phyloP scores from a whole-genome alignment of 2,888 invertebrate species.

The Standfussiana lucernea region DNA sequence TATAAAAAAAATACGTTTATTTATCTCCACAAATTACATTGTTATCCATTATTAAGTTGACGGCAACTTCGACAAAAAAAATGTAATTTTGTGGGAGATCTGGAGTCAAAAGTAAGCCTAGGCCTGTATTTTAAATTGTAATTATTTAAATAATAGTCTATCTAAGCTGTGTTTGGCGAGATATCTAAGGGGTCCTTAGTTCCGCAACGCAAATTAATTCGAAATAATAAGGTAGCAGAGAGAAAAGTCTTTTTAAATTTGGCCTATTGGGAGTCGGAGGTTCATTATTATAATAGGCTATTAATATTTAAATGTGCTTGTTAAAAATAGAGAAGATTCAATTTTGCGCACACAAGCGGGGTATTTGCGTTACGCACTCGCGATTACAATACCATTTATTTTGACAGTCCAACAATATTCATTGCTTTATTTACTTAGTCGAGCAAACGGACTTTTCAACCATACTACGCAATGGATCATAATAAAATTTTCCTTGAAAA shows the following conservation, averaged over 20 bases:
- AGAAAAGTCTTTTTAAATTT: background rate
- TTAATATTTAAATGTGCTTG: background rate
- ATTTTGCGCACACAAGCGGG: background rate
- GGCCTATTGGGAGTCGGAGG: slow-evolving; percentile 11
- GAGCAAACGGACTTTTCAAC: background rate
- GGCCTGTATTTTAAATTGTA: too few species aligned
- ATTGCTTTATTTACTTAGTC: background rate
- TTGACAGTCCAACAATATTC: background rate
- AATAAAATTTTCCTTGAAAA: too few species aligned
- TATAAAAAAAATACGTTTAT: too few species aligned
- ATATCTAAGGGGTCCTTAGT: background rate
- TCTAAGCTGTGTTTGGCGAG: background rate
- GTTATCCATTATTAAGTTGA: too few species aligned
- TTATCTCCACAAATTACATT: too few species aligned
- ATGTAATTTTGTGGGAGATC: too few species aligned
- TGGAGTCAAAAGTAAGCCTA: too few species aligned
- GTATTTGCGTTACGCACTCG: background rate
- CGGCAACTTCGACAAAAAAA: too few species aligned
- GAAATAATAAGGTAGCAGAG: background rate
- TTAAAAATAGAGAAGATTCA: background rate
- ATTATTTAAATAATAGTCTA: slow-evolving; percentile 28
- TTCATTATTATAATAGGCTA: slow-evolving; percentile 15
- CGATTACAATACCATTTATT: background rate
- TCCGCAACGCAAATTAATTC: slow-evolving; percentile 11
- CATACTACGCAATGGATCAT: too few species aligned